A percentile compares a stretch with the other conserved stretches of the same genome.
These are phyloP conservation scores for Colaptes auratus DNA, from an alignment of 2,113 vertebrate genomes.

Conservation along the genomic window DNA sequence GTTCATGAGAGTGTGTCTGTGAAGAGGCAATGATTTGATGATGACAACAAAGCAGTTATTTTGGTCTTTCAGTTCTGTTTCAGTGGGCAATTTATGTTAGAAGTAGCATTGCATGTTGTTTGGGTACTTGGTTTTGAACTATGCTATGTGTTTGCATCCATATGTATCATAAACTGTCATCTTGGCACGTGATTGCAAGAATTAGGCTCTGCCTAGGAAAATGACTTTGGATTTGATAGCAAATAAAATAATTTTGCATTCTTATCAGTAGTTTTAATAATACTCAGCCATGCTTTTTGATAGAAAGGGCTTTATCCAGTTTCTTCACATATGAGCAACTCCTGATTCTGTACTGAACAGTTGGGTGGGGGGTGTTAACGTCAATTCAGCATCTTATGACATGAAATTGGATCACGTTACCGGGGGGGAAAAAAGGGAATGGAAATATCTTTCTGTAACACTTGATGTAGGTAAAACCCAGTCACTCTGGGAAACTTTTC, in stretches of 20 bases:
- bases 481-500: background rate
- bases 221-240: background rate
- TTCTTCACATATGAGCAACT: background rate
- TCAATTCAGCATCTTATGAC: background rate
- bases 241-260: background rate
- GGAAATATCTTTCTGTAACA: background rate
- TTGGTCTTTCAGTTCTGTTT: background rate
- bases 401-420: background rate
- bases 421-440: background rate
- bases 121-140: background rate
- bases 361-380: background rate
- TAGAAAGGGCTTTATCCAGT: background rate
- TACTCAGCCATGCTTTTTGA: background rate
- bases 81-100: background rate
- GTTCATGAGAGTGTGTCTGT: background rate
- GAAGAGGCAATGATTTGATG: background rate
- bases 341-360: background rate
- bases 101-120: rapidly evolving
- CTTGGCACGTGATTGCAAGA: background rate
- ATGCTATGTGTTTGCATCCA: rapidly evolving
- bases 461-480: background rate
- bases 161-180: background rate
- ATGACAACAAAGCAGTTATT: background rate
- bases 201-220: background rate
- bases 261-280: background rate